phyloP scores from a whole-genome alignment of 2,113 vertebrate genomes.

The Peromyscus polionotus region DNA sequence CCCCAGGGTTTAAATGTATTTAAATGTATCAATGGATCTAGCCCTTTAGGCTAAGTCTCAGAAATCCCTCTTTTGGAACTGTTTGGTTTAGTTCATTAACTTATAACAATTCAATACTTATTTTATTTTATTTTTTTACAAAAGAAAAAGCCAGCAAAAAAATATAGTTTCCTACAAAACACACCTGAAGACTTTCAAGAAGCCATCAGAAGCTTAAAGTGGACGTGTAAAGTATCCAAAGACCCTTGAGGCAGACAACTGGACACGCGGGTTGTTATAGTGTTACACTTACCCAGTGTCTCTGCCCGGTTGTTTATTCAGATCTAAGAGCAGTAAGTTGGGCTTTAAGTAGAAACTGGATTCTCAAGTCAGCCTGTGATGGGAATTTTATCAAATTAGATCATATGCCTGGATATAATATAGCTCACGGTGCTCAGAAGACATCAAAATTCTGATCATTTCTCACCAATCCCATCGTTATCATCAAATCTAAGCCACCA shows the following conservation, averaged over 20 bases:
- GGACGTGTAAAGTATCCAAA: background rate
- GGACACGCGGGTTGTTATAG: background rate
- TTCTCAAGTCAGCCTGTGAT: background rate
- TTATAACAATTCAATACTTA: background rate
- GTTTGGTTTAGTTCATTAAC: background rate
- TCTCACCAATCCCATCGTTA: background rate
- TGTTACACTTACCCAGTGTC: background rate
- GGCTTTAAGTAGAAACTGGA: background rate
- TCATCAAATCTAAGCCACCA: background rate
- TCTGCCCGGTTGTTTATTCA: background rate
- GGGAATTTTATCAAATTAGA: background rate
- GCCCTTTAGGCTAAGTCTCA: background rate
- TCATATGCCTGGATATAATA: background rate
- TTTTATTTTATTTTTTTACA: background rate
- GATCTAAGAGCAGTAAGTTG: background rate
- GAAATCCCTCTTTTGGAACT: background rate
- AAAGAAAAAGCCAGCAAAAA: background rate
- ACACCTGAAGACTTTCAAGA: background rate
- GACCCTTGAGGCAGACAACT: background rate
- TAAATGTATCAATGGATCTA: background rate
- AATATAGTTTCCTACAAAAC: background rate
- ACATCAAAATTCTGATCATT: background rate
- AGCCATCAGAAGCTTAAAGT: background rate
- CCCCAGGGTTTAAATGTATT: background rate
- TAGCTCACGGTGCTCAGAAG: background rate